Evolutionary conservation across 2,888 invertebrate genomes (phyloP).

Genomic region (Amblyjoppa fuscipennis): DNA sequence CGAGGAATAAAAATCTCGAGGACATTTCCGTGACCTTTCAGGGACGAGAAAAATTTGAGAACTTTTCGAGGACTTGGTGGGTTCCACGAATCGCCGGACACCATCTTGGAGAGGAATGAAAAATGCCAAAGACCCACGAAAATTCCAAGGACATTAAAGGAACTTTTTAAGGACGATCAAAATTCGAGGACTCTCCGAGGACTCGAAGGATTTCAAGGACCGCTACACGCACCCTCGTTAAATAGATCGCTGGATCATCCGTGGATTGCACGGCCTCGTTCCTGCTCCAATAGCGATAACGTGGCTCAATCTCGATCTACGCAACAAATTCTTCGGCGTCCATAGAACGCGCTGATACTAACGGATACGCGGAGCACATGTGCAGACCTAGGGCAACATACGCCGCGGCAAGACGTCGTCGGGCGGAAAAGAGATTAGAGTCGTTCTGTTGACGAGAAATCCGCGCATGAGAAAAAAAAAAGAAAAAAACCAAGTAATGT

Average conservation of each 20-base stretch:
- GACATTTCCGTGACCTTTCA: too few species aligned
- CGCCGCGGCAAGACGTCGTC: conserved; percentile 42
- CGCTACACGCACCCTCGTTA: too few species aligned
- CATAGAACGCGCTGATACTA: conserved; percentile 1
- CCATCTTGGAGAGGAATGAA: too few species aligned
- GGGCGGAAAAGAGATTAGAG: conserved; percentile 48
- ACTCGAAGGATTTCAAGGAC: too few species aligned
- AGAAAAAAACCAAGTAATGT: background rate
- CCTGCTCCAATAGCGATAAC: background rate
- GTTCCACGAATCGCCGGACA: too few species aligned
- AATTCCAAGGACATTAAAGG: too few species aligned
- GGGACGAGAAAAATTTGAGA: too few species aligned
- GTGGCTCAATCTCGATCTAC: background rate
- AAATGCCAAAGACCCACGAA: too few species aligned
- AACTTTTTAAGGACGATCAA: too few species aligned
- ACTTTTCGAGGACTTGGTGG: too few species aligned
- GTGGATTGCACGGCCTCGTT: background rate
- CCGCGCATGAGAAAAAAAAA: conserved; percentile 2
- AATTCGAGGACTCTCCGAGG: too few species aligned
- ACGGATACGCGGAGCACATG: conserved; percentile 28
- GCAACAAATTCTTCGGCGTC: background rate
- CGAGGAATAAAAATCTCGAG: too few species aligned
- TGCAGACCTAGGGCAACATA: conserved; percentile 63
- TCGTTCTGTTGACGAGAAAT: conserved; percentile 9
- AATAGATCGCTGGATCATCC: background rate